Base-by-base conservation (phyloP, 2,113 vertebrate genomes). In the Pseudopodoces humilis region DNA sequence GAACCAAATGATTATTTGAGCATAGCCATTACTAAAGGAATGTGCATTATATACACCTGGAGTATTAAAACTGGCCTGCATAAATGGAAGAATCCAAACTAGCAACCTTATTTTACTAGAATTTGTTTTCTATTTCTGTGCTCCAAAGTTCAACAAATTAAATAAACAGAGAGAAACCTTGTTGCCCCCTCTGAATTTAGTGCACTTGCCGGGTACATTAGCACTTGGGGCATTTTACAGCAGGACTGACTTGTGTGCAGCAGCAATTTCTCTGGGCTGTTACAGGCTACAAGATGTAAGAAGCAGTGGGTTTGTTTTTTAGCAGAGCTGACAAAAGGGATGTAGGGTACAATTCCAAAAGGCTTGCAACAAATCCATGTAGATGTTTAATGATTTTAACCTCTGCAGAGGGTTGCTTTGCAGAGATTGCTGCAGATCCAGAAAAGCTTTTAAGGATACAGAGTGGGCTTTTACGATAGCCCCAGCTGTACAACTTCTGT, bases 401-500 rank as follows among this genome's bases (percentile, higher is more conserved):
- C 25, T 82, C 74, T 56, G 44, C 46, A 86, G 37, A 53, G 37
- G 17, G 37, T 50, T 75, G 52, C 11, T 77, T 76, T 89, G 64
- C 37, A 43, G 39, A 55, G 43, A 39, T 41, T 86, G 46, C 69
- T 5, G 9, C 11, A 22, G 37, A 49, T 69, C 41, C 59, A 83
- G 71, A 56, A 59, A 62, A 85, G 21, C 27, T 79, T 90, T 88
- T 31, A 47, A 63, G 44, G 93, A 33, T 37, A 7, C 0, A 0
- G 23, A 59, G 12, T 0, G 0, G 35, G 37, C 8, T 81, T 50
- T 46, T 43, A 15, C 0, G 1, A 8, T 17, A 88, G 24, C 28
- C 43, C 41, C 50, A 70, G 58, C 37, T 74, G 52, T 75, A 59
- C 44, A 41, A 15, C 63, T 71, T 33, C 58, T 33, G 28, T 79